Percentiles rank a stretch among this genome's conserved stretches.
phyloP scores from a whole-genome alignment of 2,888 invertebrate genomes.

The Gisinianus flammeolus region DNA sequence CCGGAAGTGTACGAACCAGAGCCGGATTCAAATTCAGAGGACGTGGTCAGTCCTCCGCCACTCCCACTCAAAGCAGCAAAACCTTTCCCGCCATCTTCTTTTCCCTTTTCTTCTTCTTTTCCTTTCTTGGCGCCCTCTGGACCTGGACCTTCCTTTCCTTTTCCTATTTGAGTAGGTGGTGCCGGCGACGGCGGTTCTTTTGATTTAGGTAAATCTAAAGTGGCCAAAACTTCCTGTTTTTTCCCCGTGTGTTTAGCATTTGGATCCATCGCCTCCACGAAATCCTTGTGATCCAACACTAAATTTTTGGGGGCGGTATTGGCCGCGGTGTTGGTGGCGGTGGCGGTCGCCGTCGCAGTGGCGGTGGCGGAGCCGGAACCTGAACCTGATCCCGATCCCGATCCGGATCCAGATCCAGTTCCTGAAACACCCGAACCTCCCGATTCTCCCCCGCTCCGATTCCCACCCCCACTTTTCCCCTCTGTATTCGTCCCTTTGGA shows the following conservation, averaged over 20 bases:
- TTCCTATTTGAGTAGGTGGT: not conserved
- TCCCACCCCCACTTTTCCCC: not conserved
- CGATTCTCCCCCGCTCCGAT: too few relatives aligned
- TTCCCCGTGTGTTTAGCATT: not conserved
- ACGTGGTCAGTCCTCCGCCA: not conserved
- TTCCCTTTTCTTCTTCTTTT: not conserved
- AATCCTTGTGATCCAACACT: constrained; percentile 2
- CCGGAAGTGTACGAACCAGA: not conserved
- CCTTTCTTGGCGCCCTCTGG: not conserved
- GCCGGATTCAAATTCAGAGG: not conserved
- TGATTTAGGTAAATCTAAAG: not conserved
- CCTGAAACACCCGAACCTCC: not conserved
- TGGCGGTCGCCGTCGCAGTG: too few relatives aligned
- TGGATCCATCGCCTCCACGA: not conserved
- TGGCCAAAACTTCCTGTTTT: not conserved
- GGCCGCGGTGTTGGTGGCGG: too few relatives aligned
- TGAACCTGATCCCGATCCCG: not conserved
- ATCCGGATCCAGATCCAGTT: not conserved
- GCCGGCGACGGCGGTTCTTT: not conserved
- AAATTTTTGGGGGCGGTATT: not conserved
- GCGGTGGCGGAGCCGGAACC: not conserved
- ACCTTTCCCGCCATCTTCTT: not conserved
- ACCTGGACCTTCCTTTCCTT: not conserved
- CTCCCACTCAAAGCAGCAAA: too few relatives aligned
- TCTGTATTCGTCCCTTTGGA: not conserved